A percentile compares a stretch with the other conserved stretches of the same genome.
These are phyloP conservation scores for Anthopleura sola DNA, from an alignment of 64 coral and sea anemone species.

Conservation along the genomic window DNA sequence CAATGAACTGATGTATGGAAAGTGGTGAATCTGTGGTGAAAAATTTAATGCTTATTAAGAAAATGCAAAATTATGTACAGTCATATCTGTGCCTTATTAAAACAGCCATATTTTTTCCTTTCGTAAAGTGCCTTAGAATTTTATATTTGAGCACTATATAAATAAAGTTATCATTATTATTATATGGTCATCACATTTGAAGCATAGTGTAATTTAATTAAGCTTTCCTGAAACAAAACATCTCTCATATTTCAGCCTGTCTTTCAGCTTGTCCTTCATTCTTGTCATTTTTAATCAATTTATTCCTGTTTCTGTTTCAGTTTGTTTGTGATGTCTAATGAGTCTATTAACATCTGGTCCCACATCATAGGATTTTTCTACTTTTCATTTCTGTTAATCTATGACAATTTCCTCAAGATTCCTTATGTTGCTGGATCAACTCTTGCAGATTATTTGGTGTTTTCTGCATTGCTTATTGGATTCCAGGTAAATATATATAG, in stretches of 20 bases:
- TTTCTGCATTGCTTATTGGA: slow-evolving; percentile 63
- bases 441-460: slow-evolving; percentile 75
- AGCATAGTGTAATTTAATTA: not conserved
- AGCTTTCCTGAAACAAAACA: too few relatives aligned
- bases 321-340: slow-evolving; percentile 85
- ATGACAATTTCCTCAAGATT: slow-evolving; percentile 74
- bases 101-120: not conserved
- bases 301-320: slow-evolving; percentile 37
- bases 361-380: slow-evolving; percentile 79
- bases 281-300: not conserved
- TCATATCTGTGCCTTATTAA: not conserved
- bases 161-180: too few relatives aligned
- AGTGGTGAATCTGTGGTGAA: too few relatives aligned
- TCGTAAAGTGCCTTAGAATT: too few relatives aligned
- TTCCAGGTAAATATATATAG: slow-evolving; percentile 58
- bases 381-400: slow-evolving; percentile 70
- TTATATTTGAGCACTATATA: too few relatives aligned
- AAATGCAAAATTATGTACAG: not conserved
- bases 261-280: not conserved
- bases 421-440: slow-evolving; percentile 56
- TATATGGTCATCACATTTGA: too few relatives aligned
- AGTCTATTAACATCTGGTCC: slow-evolving; percentile 87
- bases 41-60: too few relatives aligned
- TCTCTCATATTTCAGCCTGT: too few relatives aligned
- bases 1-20: too few relatives aligned